A percentile compares a stretch with the other conserved stretches of the same genome.
phyloP scores from a whole-genome alignment of 30 jellyfish, hydroid and myxozoan genomes.

The Cassiopea xamachana region DNA sequence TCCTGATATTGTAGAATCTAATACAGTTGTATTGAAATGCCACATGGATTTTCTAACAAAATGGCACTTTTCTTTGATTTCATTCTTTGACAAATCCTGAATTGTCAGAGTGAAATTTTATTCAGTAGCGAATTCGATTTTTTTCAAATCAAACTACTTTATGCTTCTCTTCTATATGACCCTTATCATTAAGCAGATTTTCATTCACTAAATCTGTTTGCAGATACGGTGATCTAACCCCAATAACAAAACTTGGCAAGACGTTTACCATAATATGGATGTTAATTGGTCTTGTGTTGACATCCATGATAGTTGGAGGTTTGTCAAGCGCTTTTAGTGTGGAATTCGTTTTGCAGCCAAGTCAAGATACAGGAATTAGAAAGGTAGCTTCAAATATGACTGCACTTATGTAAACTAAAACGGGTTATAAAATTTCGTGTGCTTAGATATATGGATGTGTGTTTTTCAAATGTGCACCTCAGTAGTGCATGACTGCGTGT shows the following conservation, averaged over 20 bases:
- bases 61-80: no score
- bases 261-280: slow-evolving; percentile 13
- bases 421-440: not conserved
- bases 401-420: no score
- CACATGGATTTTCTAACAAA: no score
- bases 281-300: slow-evolving; percentile 27
- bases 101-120: no score
- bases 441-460: not conserved
- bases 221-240: slow-evolving; percentile 67
- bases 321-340: slow-evolving; percentile 10
- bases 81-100: no score
- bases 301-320: slow-evolving; percentile 34
- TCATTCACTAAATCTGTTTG: not conserved
- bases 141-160: not conserved
- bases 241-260: slow-evolving; percentile 40
- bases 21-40: no score
- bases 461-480: not conserved
- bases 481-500: not conserved
- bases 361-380: not conserved
- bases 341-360: slow-evolving; percentile 8
- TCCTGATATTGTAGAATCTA: no score
- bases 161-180: not conserved
- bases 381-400: slow-evolving; percentile 2
- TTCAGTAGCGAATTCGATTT: no score
- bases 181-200: not conserved